A percentile compares a stretch with the other conserved stretches of the same genome.
Conservation (phyloP, 1,140 invertebrate genomes). For the Prorops nasuta region DNA sequence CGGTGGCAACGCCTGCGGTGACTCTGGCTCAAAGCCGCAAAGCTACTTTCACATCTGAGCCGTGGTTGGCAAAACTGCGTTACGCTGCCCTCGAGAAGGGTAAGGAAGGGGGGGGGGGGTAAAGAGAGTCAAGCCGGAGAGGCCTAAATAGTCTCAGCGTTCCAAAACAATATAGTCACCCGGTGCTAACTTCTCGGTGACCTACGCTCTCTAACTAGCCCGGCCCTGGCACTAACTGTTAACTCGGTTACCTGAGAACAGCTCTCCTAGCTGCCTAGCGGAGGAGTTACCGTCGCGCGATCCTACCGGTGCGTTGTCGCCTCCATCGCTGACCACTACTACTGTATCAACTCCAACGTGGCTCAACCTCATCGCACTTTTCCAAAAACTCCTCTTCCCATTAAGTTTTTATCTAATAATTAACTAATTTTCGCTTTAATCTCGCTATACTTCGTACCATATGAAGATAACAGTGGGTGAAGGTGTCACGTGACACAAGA, state of each 20-base stretch:
- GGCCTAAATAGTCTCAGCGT: conserved; percentile 43
- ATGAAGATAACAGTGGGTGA: no score
- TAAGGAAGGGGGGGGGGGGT: background rate
- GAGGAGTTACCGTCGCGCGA: background rate
- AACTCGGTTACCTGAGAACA: conserved; percentile 36
- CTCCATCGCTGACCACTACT: no score
- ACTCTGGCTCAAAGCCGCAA: conserved; percentile 26
- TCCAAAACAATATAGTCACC: conserved; percentile 40
- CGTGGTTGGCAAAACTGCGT: conserved; percentile 33
- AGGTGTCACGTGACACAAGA: no score
- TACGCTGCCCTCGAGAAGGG: conserved; percentile 16
- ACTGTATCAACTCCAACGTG: no score
- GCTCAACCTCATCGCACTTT: no score
- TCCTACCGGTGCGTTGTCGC: no score
- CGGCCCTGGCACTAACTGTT: conserved; percentile 34
- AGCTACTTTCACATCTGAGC: conserved; percentile 41
- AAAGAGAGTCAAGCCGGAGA: conserved; percentile 8
- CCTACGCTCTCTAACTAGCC: conserved; percentile 40
- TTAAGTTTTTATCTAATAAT: no score
- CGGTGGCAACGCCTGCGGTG: background rate
- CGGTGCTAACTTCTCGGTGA: conserved; percentile 41
- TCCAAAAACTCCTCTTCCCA: no score
- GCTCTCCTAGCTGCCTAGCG: no score
- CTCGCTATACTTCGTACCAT: no score
- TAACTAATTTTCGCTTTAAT: no score